phyloP scores from a whole-genome alignment of 2,797 vertebrate genomes.

The Champsocephalus gunnari region DNA sequence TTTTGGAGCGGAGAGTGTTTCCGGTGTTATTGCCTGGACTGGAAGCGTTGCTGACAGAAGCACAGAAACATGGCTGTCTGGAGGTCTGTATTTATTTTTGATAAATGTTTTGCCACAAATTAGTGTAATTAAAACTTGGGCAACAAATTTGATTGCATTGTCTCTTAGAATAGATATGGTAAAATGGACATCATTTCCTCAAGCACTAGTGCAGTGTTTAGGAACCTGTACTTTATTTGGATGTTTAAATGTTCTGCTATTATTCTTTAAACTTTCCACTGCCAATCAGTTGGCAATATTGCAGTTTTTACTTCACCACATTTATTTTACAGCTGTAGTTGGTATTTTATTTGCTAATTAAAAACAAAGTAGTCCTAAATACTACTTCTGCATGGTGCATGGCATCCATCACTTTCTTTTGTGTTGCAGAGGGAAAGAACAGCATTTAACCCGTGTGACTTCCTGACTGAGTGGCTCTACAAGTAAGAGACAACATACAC shows the following conservation, averaged over 20 bases:
- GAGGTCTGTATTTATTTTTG: constrained; percentile 79
- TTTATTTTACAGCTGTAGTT: neutral
- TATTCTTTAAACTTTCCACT: neutral
- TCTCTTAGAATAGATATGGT: neutral
- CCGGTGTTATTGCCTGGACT: constrained; percentile 90
- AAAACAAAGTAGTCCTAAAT: neutral
- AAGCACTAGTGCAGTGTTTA: neutral
- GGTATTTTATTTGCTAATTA: neutral
- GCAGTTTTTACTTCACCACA: neutral
- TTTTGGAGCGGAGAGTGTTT: constrained; percentile 87
- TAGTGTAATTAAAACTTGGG: neutral
- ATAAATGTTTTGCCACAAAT: neutral
- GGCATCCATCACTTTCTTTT: neutral
- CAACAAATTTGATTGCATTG: neutral
- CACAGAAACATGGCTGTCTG: constrained; percentile 86
- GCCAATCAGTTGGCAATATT: neutral
- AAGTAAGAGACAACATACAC: constrained; percentile 72
- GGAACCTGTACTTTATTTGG: neutral
- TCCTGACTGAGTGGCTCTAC: constrained; percentile 92
- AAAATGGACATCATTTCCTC: neutral
- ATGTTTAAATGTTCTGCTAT: neutral
- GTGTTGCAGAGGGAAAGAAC: constrained; percentile 88
- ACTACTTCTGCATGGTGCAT: neutral
- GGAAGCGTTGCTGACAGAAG: constrained; percentile 86
- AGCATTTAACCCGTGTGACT: constrained; percentile 91